Evolutionary conservation across 2,888 invertebrate species (phyloP), one percentile per base, ranked within the genome.

Genomic region (Osmoderma eremita): DNA sequence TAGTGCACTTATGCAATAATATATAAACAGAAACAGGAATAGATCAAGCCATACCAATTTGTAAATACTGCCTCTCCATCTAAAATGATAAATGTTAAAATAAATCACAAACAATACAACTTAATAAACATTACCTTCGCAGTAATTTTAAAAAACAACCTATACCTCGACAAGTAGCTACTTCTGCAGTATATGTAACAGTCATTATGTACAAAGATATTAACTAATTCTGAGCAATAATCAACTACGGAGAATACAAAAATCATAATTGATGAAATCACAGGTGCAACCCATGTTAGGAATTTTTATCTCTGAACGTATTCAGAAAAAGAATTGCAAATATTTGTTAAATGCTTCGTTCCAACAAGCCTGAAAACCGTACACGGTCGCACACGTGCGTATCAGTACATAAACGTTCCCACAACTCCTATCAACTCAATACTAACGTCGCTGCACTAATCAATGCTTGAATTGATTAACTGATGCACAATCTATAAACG

Each of bases 31-130:
- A 80, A 94, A 97, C 62, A 93, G 86, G 24, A 93, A 78, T 63
- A 96, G 86, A 81, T 97, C 97, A 73, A 93, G 86, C 95, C 95
- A 97, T 70, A 97, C 91, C 73, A 97, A 84, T 83, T 97, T 97
- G 88, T 97, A 97, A 76, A 97, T 93, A 80, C 96, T 96, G 48
- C 96, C 97, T 73, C 90, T 89, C 97, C 97, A 97, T 86, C 95
- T 95, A 85, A 70, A 88, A 88, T 73, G 67, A 69, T 73, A 69
- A 70, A 71, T 69, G 71, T 36, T 20, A 67, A 51, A 12, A 30
- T 6, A 30, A 30, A 18, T 54, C 10, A 18, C 8, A 12, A 41
- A 12, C 22, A 50, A 50, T 39, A 10, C 5, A 45, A 45, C 30
- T 13, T 53, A 53, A 45, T 20, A 13, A 10, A 24, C 13, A 53